Base-by-base conservation (phyloP, 2,888 invertebrate species). In the Temnothorax ravouxi region DNA sequence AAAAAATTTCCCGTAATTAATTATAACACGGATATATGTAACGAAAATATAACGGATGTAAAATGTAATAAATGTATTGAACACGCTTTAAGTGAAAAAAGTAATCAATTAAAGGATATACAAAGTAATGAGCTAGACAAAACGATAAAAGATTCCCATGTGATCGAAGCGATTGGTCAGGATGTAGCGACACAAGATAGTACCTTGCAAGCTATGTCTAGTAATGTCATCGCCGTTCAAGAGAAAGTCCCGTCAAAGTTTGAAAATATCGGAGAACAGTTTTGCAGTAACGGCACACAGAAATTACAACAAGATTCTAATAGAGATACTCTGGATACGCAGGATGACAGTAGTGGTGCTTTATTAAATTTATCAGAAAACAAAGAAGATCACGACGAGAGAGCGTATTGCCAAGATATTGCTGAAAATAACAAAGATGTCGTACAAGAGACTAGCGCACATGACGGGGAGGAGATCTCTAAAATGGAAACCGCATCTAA, bases 1-100 rank as follows among this genome's bases (percentile, higher is more conserved):
- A 93, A 93, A 69, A 93, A 93, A 62, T 92, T 93, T 88, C 92
- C 93, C 2, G 86, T 93, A 6, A 93, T 93, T 62, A 92, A 93
- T 87, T 93, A 93, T 80, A 91, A 91, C n/a, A 90, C 89, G 1
- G 86, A 80, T 18, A 83, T 85, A 44, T 64, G 50, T 6, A 85
- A 87, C 52, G 85, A 89, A n/a, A 91, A 92, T 81, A 75, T 80
- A 61, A 84, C 87, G 38, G 84, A 81, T 75, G 77, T 79, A 84
- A 91, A 87, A 44, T 84, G 84, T 64, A 86, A 86, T 79, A 92
- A 92, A 92, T 71, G 72, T 74, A 25, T 71, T 72, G 80, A 91
- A 86, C 62, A 86, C 76, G 89, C 84, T 86, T 82, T 85, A 61
- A 92, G 90, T 86, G 88, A 87, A 66, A 91, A 86, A 76, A 86